These are phyloP conservation scores for Leptobrachium ailaonicum DNA, from an alignment of 2,113 vertebrate genomes.

Conservation along the genomic window DNA sequence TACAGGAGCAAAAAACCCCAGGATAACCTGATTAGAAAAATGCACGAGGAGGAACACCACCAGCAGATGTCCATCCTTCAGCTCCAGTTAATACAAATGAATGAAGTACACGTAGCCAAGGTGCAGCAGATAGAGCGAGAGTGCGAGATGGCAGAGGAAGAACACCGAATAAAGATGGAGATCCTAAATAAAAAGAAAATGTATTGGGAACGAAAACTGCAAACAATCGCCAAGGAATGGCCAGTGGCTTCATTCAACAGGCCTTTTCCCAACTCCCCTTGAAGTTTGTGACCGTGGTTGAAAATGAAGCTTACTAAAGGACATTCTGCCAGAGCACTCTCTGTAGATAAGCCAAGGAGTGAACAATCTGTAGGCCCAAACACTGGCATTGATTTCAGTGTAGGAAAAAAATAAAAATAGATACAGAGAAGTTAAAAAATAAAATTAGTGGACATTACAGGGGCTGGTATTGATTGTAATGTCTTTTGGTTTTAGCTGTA, in stretches of 20 bases:
- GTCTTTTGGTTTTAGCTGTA: conserved; percentile 37
- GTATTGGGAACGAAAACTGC: conserved; percentile 81
- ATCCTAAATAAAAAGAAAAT: conserved; percentile 84
- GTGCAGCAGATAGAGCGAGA: conserved; percentile 80
- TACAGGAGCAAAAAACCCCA: conserved; percentile 76
- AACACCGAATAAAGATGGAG: conserved; percentile 81
- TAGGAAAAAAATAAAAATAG: conserved; percentile 26
- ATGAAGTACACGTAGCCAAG: conserved; percentile 80
- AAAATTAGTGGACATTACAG: not conserved
- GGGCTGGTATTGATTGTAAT: conserved; percentile 19
- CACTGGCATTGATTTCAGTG: conserved; percentile 36
- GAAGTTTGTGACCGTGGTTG: conserved; percentile 27
- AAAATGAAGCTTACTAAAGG: conserved; percentile 31
- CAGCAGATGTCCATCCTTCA: conserved; percentile 81
- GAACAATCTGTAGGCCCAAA: conserved; percentile 33
- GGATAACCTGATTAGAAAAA: conserved; percentile 77
- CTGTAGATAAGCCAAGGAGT: not conserved
- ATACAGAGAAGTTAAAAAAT: not conserved
- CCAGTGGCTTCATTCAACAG: conserved; percentile 79
- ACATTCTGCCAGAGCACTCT: conserved; percentile 2
- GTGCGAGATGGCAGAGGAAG: conserved; percentile 80
- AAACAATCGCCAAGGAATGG: conserved; percentile 80
- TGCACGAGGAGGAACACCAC: conserved; percentile 79
- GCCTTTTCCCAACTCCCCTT: conserved; percentile 78
- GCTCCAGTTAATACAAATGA: conserved; percentile 78